phyloP scores from a whole-genome alignment of 37 sponge, comb jelly and placozoan genomes.

The Spongilla lacustris region DNA sequence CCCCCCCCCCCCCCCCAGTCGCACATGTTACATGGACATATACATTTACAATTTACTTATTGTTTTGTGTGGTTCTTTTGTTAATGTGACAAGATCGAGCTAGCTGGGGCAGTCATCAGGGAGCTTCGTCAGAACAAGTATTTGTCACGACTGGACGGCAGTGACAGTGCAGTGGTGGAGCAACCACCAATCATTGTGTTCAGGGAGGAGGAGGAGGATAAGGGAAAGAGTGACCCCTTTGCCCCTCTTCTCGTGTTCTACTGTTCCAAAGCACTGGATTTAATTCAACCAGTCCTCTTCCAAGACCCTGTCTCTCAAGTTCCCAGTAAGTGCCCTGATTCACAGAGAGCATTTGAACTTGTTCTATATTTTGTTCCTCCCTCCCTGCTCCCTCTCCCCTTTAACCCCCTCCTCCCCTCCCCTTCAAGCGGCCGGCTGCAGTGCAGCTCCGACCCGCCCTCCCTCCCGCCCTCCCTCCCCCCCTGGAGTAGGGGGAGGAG shows the following conservation, averaged over 20 bases:
- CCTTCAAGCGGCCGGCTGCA: not conserved
- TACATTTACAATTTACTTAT: not conserved
- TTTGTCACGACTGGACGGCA: not conserved
- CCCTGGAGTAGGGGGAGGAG: too few species aligned
- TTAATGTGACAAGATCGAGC: conserved; percentile 50
- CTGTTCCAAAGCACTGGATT: conserved; percentile 67
- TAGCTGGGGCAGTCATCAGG: conserved; percentile 63
- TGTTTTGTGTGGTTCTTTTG: not conserved
- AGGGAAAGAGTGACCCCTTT: conserved; percentile 42
- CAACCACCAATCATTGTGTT: conserved; percentile 21
- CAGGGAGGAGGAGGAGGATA: not conserved
- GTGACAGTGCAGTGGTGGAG: conserved; percentile 33
- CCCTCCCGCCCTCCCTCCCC: too few species aligned
- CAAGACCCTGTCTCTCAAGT: not conserved
- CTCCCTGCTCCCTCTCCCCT: not conserved
- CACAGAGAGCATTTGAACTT: not conserved
- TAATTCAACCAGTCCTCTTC: conserved; percentile 44
- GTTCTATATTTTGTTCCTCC: not conserved
- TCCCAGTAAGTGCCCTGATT: not conserved
- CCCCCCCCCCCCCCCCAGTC: too few species aligned
- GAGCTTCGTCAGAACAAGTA: conserved; percentile 32
- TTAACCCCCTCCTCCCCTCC: not conserved
- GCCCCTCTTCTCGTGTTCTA: conserved; percentile 63
- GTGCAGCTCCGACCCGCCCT: not conserved
- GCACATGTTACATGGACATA: too few species aligned